These are phyloP conservation scores for Falco columbarius DNA, from an alignment of 2,797 vertebrate genomes.

Conservation along the genomic window DNA sequence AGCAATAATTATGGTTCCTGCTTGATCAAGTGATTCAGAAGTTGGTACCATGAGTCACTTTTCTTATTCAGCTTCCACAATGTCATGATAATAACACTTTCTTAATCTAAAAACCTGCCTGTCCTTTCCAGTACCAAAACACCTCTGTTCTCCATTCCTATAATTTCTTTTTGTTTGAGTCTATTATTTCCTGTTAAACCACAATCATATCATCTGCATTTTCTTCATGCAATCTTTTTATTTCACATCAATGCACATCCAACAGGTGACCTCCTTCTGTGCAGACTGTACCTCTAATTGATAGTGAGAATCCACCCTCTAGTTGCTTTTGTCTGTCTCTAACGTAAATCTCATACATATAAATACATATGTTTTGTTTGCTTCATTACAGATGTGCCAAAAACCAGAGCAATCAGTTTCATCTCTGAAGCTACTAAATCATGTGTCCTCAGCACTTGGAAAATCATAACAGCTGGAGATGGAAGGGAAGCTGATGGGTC, in stretches of 20 bases:
- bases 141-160: background rate
- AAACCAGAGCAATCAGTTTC: background rate
- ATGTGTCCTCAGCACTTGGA: background rate
- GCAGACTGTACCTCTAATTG: background rate
- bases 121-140: background rate
- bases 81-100: background rate
- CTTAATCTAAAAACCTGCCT: constrained; percentile 8
- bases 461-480: background rate
- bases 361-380: background rate
- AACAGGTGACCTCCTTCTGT: background rate
- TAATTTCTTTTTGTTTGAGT: background rate
- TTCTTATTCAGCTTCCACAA: background rate
- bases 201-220: background rate
- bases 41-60: background rate
- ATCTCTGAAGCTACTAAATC: background rate
- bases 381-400: background rate
- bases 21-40: constrained; percentile 14
- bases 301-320: background rate
- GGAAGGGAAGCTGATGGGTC: background rate
- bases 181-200: background rate
- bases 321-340: background rate
- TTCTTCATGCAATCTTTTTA: background rate
- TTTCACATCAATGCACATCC: background rate
- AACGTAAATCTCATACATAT: background rate
- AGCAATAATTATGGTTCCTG: background rate